Evolutionary conservation across 2,113 vertebrate genomes (phyloP).

Genomic region (Boleophthalmus pectinirostris): DNA sequence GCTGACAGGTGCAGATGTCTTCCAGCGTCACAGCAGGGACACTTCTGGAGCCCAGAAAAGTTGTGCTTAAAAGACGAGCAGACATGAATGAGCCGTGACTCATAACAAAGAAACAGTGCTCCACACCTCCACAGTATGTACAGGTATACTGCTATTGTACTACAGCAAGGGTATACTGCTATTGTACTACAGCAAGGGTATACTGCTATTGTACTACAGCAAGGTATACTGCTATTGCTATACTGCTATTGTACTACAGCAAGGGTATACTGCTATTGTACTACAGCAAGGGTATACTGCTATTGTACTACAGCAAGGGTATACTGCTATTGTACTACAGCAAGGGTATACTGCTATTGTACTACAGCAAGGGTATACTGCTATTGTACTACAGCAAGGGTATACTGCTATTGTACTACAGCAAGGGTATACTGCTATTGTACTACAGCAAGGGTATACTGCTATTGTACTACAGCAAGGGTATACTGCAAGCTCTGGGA

Average conservation of each 20-base stretch:
- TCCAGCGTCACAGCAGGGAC: slow-evolving; percentile 48
- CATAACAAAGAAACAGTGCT: neutral
- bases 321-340: neutral
- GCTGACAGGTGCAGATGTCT: slow-evolving; percentile 30
- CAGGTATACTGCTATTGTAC: neutral
- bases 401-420: neutral
- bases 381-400: neutral
- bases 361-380: neutral
- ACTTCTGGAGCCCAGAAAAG: slow-evolving; percentile 23
- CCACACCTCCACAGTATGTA: neutral
- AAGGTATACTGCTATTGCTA: too few relatives aligned
- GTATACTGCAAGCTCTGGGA: neutral
- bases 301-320: neutral
- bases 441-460: neutral
- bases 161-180: neutral
- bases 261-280: too few relatives aligned
- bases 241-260: neutral
- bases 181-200: neutral
- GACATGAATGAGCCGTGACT: slow-evolving; percentile 17
- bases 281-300: too few relatives aligned
- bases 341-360: neutral
- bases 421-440: neutral
- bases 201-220: too few relatives aligned
- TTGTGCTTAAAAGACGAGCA: slow-evolving; percentile 17
- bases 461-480: neutral